Percentiles rank a stretch among this genome's conserved stretches.
Conservation (phyloP, 1,140 invertebrate species). For the Dryas iulia region DNA sequence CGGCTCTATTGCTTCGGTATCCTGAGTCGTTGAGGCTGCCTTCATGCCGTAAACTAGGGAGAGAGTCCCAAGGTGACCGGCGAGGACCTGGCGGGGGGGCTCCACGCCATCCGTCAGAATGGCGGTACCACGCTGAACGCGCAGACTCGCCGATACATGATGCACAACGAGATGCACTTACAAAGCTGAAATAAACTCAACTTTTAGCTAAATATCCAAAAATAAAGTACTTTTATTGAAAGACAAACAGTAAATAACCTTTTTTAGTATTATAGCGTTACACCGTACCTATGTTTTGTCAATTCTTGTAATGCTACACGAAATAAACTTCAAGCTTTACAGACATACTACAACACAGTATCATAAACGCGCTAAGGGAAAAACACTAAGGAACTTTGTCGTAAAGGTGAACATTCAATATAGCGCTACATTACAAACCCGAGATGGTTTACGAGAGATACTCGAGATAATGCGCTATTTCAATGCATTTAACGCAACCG, state of each 20-base stretch:
- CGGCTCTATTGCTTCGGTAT: conserved; percentile 91
- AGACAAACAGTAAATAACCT: too few species aligned
- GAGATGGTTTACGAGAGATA: conserved; percentile 32
- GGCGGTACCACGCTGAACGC: conserved; percentile 91
- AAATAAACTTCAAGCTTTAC: neutral
- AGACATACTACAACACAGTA: neutral
- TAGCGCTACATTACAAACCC: conserved; percentile 23
- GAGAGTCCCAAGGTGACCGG: conserved; percentile 90
- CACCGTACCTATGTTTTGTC: neutral
- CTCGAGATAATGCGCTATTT: conserved; percentile 37
- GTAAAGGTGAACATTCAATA: conserved; percentile 22
- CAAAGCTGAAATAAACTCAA: conserved; percentile 66
- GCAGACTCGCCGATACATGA: conserved; percentile 92
- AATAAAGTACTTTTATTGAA: too few species aligned
- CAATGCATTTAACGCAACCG: conserved; percentile 32
- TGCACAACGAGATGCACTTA: conserved; percentile 85
- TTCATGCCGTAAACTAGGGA: conserved; percentile 90
- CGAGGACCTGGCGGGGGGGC: conserved; percentile 83
- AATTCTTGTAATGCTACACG: neutral
- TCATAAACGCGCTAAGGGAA: neutral
- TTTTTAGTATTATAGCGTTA: too few species aligned
- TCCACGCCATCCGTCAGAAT: conserved; percentile 92
- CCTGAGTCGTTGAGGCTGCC: conserved; percentile 91
- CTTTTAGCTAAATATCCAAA: conserved; percentile 3
- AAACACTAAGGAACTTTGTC: conserved; percentile 3